Conservation (phyloP, 1,140 invertebrate species). For the Latrodectus geometricus region DNA sequence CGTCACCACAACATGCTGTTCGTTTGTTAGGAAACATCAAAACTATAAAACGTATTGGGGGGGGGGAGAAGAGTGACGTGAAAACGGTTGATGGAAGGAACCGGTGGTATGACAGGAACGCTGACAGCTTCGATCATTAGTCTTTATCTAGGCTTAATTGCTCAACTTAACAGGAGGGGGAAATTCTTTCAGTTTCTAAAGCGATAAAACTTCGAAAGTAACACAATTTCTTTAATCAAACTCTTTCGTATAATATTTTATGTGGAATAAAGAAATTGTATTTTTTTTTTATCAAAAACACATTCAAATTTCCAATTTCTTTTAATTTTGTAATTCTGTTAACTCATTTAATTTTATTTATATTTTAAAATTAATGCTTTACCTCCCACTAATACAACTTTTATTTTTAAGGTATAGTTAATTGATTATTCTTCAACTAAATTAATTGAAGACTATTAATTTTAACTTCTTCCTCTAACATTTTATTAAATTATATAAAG, state of each 20-base stretch:
- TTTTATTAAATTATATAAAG: too few relatives aligned
- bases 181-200: not conserved
- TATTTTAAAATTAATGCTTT: too few relatives aligned
- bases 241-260: not conserved
- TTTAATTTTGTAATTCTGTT: too few relatives aligned
- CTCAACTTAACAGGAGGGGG: not conserved
- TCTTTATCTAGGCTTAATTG: slow-evolving; percentile 23
- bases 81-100: not conserved
- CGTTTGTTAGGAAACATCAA: slow-evolving; percentile 1
- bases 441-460: too few relatives aligned
- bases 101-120: not conserved
- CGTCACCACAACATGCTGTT: slow-evolving; percentile 13
- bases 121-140: slow-evolving; percentile 14
- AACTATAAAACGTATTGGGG: slow-evolving; percentile 4
- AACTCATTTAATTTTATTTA: too few relatives aligned
- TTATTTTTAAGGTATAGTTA: too few relatives aligned
- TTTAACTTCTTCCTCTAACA: too few relatives aligned
- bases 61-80: not conserved
- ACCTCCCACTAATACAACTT: too few relatives aligned
- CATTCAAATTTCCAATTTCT: too few relatives aligned
- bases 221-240: not conserved
- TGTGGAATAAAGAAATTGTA: not conserved
- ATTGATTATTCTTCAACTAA: too few relatives aligned
- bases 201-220: not conserved
- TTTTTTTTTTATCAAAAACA: too few relatives aligned